Evolutionary conservation across 2,888 invertebrate species (phyloP), one percentile per base, ranked within the genome.

Genomic region (Nemapogon koenigi): DNA sequence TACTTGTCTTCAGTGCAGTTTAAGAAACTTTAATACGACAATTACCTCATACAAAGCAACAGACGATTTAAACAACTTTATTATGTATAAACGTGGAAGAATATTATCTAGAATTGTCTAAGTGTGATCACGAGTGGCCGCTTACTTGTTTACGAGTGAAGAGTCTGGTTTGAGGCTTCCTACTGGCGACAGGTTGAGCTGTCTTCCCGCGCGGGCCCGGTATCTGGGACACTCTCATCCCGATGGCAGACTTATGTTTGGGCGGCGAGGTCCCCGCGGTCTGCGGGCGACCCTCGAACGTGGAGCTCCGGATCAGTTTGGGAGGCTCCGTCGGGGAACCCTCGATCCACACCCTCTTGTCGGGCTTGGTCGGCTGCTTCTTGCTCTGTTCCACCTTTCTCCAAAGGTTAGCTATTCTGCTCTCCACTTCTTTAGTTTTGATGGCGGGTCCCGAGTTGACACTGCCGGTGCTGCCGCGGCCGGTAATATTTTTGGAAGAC

Each of bases 401-500:
- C 91, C 91, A 91, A 11, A 92, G 62, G 51, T 83, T 88, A 0
- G 91, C 89, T 38, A 92, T 90, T 60, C 89, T 90, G 59, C 91
- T 91, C 8, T 88, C 86, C 1, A 87, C 84, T 45, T 88, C 87
- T 62, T 86, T 85, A 11, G 78, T 60, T 46, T 75, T 81, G 1
- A 83, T 71, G 11, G 81, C 78, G 10, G 84, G 72, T 39, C 82
- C 81, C 0, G 84, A 83, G 56, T 85, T 86, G 41, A 86, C 84
- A 50, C 81, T 83, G 1, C 85, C 84, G 0, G 69, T 64, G 52
- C 75, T 76, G 8, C 79, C 72, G 39, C 64, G 70, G 3, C 73
- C 49, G 2, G 68, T 71, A 42, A 15, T 44, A 31, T 58, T 56
- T 35, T 55, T 53, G 1, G 66, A 64, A 7, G 63, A 68, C 40